A percentile compares a stretch with the other conserved stretches of the same genome.
Conservation (phyloP, 2,113 vertebrate genomes). For the Cebus imitator region DNA sequence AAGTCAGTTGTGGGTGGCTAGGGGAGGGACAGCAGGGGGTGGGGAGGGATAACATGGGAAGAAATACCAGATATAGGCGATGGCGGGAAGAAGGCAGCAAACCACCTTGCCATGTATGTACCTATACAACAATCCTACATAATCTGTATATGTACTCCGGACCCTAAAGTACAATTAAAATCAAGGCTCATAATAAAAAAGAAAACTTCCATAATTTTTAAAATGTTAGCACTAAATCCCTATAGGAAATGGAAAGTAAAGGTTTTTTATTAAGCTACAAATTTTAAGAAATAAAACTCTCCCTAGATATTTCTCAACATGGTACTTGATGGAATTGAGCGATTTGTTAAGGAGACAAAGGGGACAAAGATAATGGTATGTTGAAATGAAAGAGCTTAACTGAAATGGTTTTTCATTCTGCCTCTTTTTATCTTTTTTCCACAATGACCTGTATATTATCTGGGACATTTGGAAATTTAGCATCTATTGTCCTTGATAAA, state of each 20-base stretch:
- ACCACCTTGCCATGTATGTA: too few species aligned
- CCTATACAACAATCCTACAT: too few species aligned
- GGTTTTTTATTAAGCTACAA: background rate
- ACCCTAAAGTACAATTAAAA: too few species aligned
- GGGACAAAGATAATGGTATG: background rate
- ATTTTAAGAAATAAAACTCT: conserved; percentile 7
- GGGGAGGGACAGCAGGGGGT: too few species aligned
- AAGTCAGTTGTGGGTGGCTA: too few species aligned
- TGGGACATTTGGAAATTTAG: background rate
- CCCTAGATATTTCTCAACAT: background rate
- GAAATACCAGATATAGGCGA: too few species aligned
- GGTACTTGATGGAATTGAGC: background rate
- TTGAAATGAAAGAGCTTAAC: background rate
- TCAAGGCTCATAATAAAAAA: background rate
- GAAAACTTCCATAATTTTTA: background rate
- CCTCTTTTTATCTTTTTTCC: background rate
- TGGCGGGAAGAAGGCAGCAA: too few species aligned
- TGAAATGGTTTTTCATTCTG: background rate
- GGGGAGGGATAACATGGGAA: too few species aligned
- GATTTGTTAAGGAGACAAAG: background rate
- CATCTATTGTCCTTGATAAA: background rate
- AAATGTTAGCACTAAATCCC: conserved; percentile 33
- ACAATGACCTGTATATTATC: background rate
- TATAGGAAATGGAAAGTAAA: conserved; percentile 20
- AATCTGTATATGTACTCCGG: too few species aligned